These are phyloP conservation scores for Machimus atricapillus DNA, from an alignment of 2,888 invertebrate species.

Conservation along the genomic window DNA sequence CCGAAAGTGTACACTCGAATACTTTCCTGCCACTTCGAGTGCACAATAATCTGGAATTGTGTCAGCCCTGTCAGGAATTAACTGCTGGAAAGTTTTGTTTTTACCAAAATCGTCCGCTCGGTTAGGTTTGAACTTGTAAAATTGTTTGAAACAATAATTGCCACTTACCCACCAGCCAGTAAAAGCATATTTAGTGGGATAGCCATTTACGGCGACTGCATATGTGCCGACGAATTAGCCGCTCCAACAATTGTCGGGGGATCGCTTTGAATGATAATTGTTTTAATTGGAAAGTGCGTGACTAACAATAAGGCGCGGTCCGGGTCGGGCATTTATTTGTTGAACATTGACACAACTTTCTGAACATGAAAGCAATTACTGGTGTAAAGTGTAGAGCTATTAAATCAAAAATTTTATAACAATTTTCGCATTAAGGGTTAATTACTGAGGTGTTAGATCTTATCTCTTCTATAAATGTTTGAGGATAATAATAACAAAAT, in stretches of 20 bases:
- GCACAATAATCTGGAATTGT: background rate
- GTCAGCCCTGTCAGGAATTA: conserved; percentile 9
- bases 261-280: background rate
- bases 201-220: background rate
- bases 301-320: background rate
- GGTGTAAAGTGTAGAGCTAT: background rate
- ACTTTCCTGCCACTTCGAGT: background rate
- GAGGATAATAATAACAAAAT: no score
- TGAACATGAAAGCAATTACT: background rate
- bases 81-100: conserved; percentile 15
- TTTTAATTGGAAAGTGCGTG: background rate
- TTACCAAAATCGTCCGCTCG: background rate
- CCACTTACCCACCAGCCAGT: background rate
- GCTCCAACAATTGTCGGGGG: background rate
- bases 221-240: background rate
- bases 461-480: no score
- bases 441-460: no score
- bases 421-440: background rate
- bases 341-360: background rate
- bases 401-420: background rate
- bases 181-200: background rate
- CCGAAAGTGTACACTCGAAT: background rate
- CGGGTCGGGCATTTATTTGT: background rate
- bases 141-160: conserved; percentile 27
- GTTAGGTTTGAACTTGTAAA: conserved; percentile 20